Evolutionary conservation across 2,888 invertebrate species (phyloP), one percentile per base, ranked within the genome.

Genomic region (Isotomurus palustris): DNA sequence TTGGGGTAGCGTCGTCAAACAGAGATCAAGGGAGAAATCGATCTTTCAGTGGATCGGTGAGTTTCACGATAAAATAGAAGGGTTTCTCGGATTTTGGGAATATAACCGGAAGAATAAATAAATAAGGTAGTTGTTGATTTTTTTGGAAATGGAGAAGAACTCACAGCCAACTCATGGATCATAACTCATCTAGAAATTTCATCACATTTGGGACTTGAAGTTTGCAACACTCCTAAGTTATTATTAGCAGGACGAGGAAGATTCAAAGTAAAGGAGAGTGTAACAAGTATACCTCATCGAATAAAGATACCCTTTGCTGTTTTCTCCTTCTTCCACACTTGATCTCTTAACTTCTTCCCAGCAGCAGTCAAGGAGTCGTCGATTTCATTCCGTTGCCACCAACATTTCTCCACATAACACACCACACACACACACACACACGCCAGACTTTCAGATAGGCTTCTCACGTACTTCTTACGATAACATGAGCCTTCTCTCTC

Each of bases 181-280:
- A 63, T 63, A 63, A 63, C 59, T 63, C 62, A 59, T 60, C 44
- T 53, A 4, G 53, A 56, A 54, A 53, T 63, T 59, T 63, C 62
- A 63, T 63, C 62, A 63, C 62, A 59, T 59, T 56, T 49, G 35
- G 49, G 22, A 32, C 49, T 12, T 32, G 19, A 25, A 12, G 21
- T 19, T 49, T 28, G 35, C 47, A 47, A 28, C 35, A 28, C 43
- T 10, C 21, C 4, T 25, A 24, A 45, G 56, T 53, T 58, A 58
- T 58, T 53, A 58, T 53, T 53, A 58, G 57, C 52, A 36, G 32
- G 41, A 10, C 10, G 21, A 6, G 43, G 43, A 43, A 43, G 19
- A 24, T 21, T 32, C 14, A 10, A 10, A 10, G 32, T 32, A 10
- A 32, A 32, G 32, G 8, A 32, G 32, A 32, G 8, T 21, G 21